phyloP scores from a whole-genome alignment of 2,888 invertebrate genomes.

The Tipula unca region DNA sequence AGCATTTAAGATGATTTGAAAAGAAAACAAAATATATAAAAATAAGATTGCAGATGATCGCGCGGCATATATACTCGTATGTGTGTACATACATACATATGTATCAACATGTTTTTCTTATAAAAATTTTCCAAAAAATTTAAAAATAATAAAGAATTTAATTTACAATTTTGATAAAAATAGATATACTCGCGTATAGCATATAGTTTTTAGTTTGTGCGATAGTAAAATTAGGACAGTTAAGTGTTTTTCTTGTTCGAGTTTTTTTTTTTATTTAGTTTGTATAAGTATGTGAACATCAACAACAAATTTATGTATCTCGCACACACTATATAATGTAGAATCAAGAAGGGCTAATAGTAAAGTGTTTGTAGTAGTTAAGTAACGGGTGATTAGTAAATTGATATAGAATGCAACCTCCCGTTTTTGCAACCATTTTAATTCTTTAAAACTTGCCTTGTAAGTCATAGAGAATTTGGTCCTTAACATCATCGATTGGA shows the following conservation, averaged over 20 bases:
- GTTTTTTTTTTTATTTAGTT: not conserved
- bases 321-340: too few species aligned
- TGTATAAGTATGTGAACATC: not conserved
- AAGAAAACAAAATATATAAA: not conserved
- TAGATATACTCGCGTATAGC: not conserved
- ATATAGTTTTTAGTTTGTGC: not conserved
- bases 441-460: too few species aligned
- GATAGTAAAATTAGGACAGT: not conserved
- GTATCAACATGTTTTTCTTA: slow-evolving; percentile 3
- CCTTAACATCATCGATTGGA: too few species aligned
- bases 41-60: not conserved
- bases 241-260: not conserved
- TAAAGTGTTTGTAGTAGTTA: not conserved
- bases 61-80: not conserved
- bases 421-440: too few species aligned
- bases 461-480: too few species aligned
- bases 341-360: not conserved
- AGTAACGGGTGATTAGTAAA: not conserved
- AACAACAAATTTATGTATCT: not conserved
- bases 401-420: too few species aligned
- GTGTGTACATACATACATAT: not conserved
- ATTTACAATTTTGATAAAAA: slow-evolving; percentile 14
- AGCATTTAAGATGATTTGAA: not conserved
- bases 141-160: not conserved
- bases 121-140: not conserved